Evolutionary conservation across 2,888 invertebrate genomes (phyloP).

Genomic region (Tiliacea citrago): DNA sequence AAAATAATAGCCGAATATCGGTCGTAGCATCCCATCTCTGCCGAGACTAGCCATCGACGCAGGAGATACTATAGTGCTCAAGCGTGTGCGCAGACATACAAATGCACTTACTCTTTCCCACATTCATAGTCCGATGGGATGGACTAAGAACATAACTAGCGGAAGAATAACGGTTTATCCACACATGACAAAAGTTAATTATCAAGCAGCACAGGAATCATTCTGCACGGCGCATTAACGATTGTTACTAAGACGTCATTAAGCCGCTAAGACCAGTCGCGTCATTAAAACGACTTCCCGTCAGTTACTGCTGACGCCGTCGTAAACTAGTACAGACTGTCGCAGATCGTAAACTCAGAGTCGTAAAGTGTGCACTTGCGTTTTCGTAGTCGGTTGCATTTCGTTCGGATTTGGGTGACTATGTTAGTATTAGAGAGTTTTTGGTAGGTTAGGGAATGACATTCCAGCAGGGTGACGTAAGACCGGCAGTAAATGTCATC

Average conservation of each 20-base stretch:
- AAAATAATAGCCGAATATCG: background rate
- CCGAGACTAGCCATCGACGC: background rate
- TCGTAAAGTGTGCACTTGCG: conserved; percentile 63
- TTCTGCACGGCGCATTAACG: conserved; percentile 32
- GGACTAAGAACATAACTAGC: background rate
- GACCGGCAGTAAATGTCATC: background rate
- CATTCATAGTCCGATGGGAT: no score
- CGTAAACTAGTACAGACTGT: conserved; percentile 60
- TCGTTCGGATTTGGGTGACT: conserved; percentile 25
- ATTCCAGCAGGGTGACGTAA: background rate
- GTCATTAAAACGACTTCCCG: conserved; percentile 62
- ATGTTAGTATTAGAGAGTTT: conserved; percentile 20
- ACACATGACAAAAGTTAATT: conserved; percentile 3
- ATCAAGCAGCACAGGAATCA: conserved; percentile 1
- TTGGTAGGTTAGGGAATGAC: background rate
- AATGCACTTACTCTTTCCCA: no score
- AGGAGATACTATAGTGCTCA: background rate
- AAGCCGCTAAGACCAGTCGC: conserved; percentile 54
- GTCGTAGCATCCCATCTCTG: background rate
- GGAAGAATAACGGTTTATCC: background rate
- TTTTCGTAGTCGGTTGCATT: conserved; percentile 51
- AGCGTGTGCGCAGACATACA: background rate
- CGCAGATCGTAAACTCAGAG: conserved; percentile 61
- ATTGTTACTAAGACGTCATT: conserved; percentile 54
- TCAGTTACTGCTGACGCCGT: conserved; percentile 62